A percentile compares a stretch with the other conserved stretches of the same genome.
Evolutionary conservation across 1,140 invertebrate species (phyloP).

Genomic region (Ceratitis capitata): DNA sequence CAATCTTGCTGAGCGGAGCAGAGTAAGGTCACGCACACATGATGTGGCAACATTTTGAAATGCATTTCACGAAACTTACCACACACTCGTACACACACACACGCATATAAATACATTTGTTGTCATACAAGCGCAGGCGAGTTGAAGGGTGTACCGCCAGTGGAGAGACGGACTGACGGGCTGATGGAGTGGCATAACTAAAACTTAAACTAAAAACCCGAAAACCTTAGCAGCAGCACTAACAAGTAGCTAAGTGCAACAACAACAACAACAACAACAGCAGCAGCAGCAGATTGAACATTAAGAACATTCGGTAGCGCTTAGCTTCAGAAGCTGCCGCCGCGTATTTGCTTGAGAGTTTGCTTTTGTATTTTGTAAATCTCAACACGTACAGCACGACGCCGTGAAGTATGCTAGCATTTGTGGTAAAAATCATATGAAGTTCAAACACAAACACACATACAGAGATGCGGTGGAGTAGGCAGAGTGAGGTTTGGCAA

Average conservation of each 20-base stretch:
- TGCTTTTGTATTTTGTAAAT: constrained; percentile 5
- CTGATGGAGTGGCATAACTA: background rate
- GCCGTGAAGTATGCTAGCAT: constrained; percentile 30
- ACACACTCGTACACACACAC: constrained; percentile 1
- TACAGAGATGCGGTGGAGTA: background rate
- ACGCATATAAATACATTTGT: too few relatives aligned
- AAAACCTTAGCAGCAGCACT: background rate
- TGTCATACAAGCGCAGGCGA: too few relatives aligned
- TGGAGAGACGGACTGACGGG: background rate
- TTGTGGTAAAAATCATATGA: constrained; percentile 25
- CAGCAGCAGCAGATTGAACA: background rate
- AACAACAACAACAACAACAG: background rate
- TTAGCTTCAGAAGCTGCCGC: too few relatives aligned
- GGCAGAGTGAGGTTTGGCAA: background rate
- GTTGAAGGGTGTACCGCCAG: too few relatives aligned
- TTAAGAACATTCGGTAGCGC: too few relatives aligned
- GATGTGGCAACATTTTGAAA: background rate
- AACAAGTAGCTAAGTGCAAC: background rate
- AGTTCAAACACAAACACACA: background rate
- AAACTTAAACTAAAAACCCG: background rate
- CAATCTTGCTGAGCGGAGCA: background rate
- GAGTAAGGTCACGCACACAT: background rate
- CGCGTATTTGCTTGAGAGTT: constrained; percentile 6
- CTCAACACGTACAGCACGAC: constrained; percentile 24
- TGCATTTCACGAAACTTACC: constrained; percentile 10